Evolutionary conservation across 2,888 invertebrate genomes (phyloP).

Genomic region (Gisinianus flammeolus): DNA sequence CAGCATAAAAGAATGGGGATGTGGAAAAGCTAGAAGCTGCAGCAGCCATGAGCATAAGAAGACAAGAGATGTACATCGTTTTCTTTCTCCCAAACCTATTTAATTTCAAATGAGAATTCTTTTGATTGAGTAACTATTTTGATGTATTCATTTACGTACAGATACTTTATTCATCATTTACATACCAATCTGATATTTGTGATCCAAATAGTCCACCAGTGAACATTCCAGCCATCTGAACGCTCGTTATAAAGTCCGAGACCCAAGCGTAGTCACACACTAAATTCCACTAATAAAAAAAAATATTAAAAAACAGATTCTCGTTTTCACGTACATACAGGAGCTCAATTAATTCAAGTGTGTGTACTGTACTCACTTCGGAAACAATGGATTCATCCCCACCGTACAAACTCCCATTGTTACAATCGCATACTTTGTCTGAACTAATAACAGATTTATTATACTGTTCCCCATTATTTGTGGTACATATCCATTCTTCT

Average conservation of each 20-base stretch:
- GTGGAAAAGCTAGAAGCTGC: constrained; percentile 49
- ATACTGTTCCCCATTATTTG: not conserved
- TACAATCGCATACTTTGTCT: constrained; percentile 36
- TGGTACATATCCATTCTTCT: constrained; percentile 1
- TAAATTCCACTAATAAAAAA: constrained; percentile 52
- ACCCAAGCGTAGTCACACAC: constrained; percentile 45
- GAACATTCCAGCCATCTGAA: constrained; percentile 48
- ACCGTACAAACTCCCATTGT: constrained; percentile 35
- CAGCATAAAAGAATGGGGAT: constrained; percentile 47
- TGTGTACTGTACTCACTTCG: constrained; percentile 35
- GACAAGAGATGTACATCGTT: constrained; percentile 48
- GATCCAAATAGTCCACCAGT: constrained; percentile 41
- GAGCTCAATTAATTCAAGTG: not conserved
- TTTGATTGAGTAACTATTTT: too few relatives aligned
- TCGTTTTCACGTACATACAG: not conserved
- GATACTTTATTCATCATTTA: too few relatives aligned
- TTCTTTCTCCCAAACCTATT: constrained; percentile 51
- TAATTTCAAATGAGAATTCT: too few relatives aligned
- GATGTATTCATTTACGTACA: too few relatives aligned
- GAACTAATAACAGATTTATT: not conserved
- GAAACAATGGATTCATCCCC: constrained; percentile 41
- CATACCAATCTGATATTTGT: constrained; percentile 42
- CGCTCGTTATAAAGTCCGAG: constrained; percentile 47
- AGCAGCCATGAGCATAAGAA: constrained; percentile 48
- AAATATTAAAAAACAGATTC: constrained; percentile 9